Evolutionary conservation across 2,113 vertebrate species (phyloP).

Genomic region (Nymphicus hollandicus): DNA sequence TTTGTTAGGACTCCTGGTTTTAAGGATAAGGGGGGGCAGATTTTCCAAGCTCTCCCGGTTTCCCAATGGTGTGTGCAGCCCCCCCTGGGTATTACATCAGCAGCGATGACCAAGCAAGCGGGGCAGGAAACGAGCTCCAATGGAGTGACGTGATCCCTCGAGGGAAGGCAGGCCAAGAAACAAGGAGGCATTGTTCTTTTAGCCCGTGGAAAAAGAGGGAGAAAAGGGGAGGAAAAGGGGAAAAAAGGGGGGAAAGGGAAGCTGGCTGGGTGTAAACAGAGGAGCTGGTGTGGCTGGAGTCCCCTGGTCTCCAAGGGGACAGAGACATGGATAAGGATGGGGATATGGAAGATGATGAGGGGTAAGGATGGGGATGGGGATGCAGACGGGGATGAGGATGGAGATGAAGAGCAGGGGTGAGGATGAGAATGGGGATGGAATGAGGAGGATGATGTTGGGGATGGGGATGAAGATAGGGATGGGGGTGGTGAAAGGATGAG

Average conservation of each 20-base stretch:
- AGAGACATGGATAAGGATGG: too few relatives aligned
- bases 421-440: neutral
- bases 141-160: constrained; percentile 60
- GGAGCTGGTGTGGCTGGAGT: neutral
- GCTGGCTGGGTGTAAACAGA: neutral
- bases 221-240: neutral
- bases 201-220: neutral
- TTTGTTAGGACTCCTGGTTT: neutral
- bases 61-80: neutral
- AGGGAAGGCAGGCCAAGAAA: constrained; percentile 35
- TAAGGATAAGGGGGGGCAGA: neutral
- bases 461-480: fast-evolving
- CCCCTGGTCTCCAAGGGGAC: too few relatives aligned
- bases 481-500: too few relatives aligned
- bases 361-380: too few relatives aligned
- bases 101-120: constrained; percentile 29
- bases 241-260: neutral
- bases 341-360: fast-evolving
- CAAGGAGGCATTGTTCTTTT: constrained; percentile 66
- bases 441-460: too few relatives aligned
- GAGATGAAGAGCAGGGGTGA: too few relatives aligned
- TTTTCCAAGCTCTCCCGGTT: neutral
- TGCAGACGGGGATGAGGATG: too few relatives aligned
- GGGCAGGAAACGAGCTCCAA: constrained; percentile 57
- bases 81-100: constrained; percentile 60